Conservation (phyloP, 2,888 invertebrate genomes). For the Anarsia innoxiella region DNA sequence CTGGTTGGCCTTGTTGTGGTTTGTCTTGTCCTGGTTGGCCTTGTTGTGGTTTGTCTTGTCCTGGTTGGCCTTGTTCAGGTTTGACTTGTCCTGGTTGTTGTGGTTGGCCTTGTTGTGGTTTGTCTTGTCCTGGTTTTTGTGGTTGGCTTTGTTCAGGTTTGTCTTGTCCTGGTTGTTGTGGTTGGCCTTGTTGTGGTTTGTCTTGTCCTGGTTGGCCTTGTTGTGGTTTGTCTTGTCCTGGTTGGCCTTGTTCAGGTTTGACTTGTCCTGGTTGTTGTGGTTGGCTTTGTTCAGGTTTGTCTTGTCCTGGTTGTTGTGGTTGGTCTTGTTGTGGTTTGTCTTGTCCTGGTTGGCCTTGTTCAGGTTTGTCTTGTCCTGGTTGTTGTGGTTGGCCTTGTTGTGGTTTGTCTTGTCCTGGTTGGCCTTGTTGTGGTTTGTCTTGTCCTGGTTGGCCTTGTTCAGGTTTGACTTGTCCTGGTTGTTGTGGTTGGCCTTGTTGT, state of each 20-base stretch:
- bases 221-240: not conserved
- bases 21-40: conserved; percentile 1
- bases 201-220: not conserved
- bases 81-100: not conserved
- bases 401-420: too few species aligned
- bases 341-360: not conserved
- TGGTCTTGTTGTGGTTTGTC: not conserved
- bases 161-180: not conserved
- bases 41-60: too few species aligned
- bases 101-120: not conserved
- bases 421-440: too few species aligned
- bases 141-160: not conserved
- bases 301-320: not conserved
- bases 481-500: not conserved
- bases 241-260: not conserved
- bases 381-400: not conserved
- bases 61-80: not conserved
- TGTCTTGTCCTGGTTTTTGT: not conserved
- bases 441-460: not conserved
- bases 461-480: not conserved
- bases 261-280: not conserved
- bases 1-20: not conserved
- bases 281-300: not conserved
- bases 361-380: too few species aligned
- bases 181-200: not conserved